A percentile compares a stretch with the other conserved stretches of the same genome.
Evolutionary conservation across 1,140 invertebrate genomes (phyloP).

Genomic region (Bombus superbus): DNA sequence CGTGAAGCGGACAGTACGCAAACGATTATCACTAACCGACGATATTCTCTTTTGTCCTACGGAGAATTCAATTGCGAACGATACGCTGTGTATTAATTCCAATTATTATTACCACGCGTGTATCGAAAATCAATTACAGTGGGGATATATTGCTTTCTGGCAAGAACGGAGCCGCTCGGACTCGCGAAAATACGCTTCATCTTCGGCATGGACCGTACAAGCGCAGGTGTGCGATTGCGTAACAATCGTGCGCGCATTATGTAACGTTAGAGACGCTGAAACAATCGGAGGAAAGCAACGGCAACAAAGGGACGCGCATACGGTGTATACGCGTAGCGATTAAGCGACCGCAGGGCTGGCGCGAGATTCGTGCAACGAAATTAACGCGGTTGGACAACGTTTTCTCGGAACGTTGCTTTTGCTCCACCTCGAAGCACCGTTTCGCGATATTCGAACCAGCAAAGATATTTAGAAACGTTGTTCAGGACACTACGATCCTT

Average conservation of each 20-base stretch:
- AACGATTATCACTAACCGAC: no score
- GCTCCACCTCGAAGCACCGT: background rate
- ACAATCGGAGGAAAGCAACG: constrained; percentile 44
- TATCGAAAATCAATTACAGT: background rate
- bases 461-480: background rate
- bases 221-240: constrained; percentile 39
- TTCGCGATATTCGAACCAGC: background rate
- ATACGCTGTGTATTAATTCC: background rate
- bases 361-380: constrained; percentile 28
- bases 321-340: constrained; percentile 20
- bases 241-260: constrained; percentile 40
- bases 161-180: background rate
- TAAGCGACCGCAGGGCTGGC: constrained; percentile 17
- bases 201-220: background rate
- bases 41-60: no score
- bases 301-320: constrained; percentile 23
- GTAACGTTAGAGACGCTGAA: constrained; percentile 39
- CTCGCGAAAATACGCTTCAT: constrained; percentile 18
- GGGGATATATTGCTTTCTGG: background rate
- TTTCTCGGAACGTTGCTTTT: constrained; percentile 3
- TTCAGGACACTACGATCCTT: background rate
- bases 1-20: no score
- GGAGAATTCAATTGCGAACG: no score
- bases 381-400: constrained; percentile 32
- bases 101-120: background rate